Evolutionary conservation across 2,113 vertebrate species (phyloP), one percentile per base, ranked within the genome.

Genomic region (Pangasianodon hypophthalmus): DNA sequence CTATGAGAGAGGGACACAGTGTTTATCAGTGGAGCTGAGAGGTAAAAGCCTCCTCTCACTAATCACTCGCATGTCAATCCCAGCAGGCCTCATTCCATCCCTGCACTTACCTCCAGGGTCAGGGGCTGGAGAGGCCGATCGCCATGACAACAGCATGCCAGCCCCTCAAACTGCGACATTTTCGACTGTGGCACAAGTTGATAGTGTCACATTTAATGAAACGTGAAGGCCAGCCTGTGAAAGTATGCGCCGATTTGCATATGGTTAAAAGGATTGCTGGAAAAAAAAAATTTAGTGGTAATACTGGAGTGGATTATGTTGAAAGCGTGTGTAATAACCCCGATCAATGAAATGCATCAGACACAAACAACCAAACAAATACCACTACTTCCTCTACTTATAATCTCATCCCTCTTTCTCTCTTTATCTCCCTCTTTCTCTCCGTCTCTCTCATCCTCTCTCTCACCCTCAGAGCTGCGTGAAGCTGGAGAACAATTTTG

Each of bases 401-500:
- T 87, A 87, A 81, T 88, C 86, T 88, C 83, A 84, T 92, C 80
- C 32, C 64, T 91, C 82, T 88, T 62, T 87, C 52, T 79, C 58
- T 91, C 77, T n/a, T 58, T 48, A 64, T 89, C 88, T 89, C 71
- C 60, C 77, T 88, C 83, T 41, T 81, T 89, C 71, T 86, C 60
- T 71, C 84, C 86, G 64, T 82, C 79, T 90, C 71, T 79, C 88
- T 91, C 82, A 85, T n/a, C 19, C 52, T 84, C 58, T 92, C 37
- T 88, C 41, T 88, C 83, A 83, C 73, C n/a, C 41, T 79, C 93
- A 97, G 97, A 94, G 92, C 93, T 96, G 96, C 85, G 95, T 96
- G 94, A 96, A 94, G 93, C 96, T 97, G 89, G 96, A 97, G 96
- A 97, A 97, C 96, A 97, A 98, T 97, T 97, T 97, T 95, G 97